These are phyloP conservation scores for Orchesella flavescens DNA, from an alignment of 2,888 invertebrate genomes.

Conservation along the genomic window DNA sequence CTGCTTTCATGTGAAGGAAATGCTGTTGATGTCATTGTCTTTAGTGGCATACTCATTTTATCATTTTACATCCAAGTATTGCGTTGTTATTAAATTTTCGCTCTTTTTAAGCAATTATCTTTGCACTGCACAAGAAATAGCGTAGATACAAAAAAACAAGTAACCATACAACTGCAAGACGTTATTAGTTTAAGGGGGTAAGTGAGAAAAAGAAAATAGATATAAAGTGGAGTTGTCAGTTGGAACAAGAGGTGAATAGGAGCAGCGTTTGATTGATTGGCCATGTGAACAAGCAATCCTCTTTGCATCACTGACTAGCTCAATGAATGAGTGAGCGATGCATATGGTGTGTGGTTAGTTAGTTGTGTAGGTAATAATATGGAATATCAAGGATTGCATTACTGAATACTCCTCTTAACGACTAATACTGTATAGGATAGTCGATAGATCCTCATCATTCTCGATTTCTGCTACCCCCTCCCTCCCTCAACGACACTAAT, in stretches of 20 bases:
- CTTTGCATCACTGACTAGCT: constrained; percentile 55
- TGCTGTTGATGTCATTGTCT: too few species aligned
- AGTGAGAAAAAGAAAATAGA: constrained; percentile 24
- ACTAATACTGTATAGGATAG: too few species aligned
- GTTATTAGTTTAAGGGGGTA: too few species aligned
- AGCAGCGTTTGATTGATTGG: constrained; percentile 72
- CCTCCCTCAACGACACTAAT: constrained; percentile 17
- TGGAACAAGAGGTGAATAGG: constrained; percentile 62
- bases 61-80: too few species aligned
- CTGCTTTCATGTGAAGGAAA: too few species aligned
- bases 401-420: too few species aligned
- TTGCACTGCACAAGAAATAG: neutral
- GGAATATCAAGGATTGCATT: constrained; percentile 16
- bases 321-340: constrained; percentile 55
- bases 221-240: constrained; percentile 60
- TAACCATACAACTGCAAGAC: too few species aligned
- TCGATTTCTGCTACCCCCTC: constrained; percentile 3
- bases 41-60: too few species aligned
- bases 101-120: too few species aligned
- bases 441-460: neutral
- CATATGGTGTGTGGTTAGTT: constrained; percentile 32
- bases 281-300: constrained; percentile 72
- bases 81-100: too few species aligned
- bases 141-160: neutral
- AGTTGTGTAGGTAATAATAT: neutral